A percentile compares a stretch with the other conserved stretches of the same genome.
These are phyloP conservation scores for Papilio helenus DNA, from an alignment of 1,140 invertebrate genomes.

Conservation along the genomic window DNA sequence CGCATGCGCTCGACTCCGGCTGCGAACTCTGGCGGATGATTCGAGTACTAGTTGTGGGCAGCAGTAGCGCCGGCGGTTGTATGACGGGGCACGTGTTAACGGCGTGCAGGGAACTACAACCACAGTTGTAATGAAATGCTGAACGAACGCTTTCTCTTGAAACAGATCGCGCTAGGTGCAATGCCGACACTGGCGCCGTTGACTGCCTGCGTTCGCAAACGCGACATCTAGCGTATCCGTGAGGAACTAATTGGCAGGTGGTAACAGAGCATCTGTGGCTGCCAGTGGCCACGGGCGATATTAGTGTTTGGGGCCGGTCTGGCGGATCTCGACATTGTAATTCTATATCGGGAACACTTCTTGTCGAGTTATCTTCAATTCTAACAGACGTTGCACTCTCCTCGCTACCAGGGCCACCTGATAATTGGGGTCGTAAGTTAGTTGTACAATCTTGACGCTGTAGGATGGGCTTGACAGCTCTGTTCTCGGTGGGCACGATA, in stretches of 20 bases:
- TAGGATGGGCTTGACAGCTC: conserved; percentile 87
- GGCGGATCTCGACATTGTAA: conserved; percentile 87
- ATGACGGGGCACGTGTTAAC: conserved; percentile 86
- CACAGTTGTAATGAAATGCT: conserved; percentile 85
- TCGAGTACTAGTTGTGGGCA: conserved; percentile 87
- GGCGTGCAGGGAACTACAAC: conserved; percentile 79
- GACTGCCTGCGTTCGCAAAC: conserved; percentile 89
- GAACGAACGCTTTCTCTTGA: conserved; percentile 89
- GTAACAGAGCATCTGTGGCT: conserved; percentile 84
- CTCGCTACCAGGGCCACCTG: conserved; percentile 89
- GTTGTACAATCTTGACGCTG: conserved; percentile 93
- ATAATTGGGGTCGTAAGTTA: conserved; percentile 88
- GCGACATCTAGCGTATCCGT: conserved; percentile 84
- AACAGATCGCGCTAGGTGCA: conserved; percentile 89
- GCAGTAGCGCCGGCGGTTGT: conserved; percentile 87
- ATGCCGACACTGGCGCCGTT: conserved; percentile 88
- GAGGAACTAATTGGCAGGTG: conserved; percentile 84
- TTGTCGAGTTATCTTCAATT: conserved; percentile 87
- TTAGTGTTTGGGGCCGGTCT: conserved; percentile 81
- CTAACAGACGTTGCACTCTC: conserved; percentile 86
- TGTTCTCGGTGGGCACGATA: conserved; percentile 76
- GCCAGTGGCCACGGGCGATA: conserved; percentile 82
- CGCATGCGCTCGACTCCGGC: conserved; percentile 90
- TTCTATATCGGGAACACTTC: conserved; percentile 95
- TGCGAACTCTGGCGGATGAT: conserved; percentile 96